Evolutionary conservation across 2,797 vertebrate species (phyloP).

Genomic region (Leuciscus waleckii): DNA sequence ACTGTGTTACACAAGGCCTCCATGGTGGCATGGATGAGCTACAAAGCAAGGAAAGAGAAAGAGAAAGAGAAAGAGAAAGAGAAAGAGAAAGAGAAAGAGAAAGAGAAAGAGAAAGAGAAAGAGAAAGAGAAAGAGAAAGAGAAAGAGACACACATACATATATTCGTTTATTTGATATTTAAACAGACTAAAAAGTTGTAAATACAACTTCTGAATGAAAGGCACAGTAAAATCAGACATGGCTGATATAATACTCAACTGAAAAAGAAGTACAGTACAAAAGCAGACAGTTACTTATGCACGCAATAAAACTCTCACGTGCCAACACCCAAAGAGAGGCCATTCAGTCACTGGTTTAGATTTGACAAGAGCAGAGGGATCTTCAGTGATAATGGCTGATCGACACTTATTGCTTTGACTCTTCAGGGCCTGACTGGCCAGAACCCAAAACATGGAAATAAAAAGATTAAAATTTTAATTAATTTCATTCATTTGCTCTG

Average conservation of each 20-base stretch:
- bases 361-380: slow-evolving; percentile 51
- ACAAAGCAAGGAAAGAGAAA: no score
- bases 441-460: slow-evolving; percentile 37
- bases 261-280: slow-evolving; percentile 90
- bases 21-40: no score
- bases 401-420: slow-evolving; percentile 91
- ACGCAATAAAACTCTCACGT: slow-evolving; percentile 80
- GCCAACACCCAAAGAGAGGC: slow-evolving; percentile 58
- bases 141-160: slow-evolving; percentile 80
- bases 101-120: no score
- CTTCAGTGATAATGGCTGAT: slow-evolving; percentile 78
- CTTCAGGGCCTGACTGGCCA: slow-evolving; percentile 50
- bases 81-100: slow-evolving; percentile 57
- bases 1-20: no score
- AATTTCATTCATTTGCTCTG: neutral
- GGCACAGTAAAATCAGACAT: slow-evolving; percentile 99
- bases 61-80: slow-evolving; percentile 50
- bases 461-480: slow-evolving; percentile 36
- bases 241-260: slow-evolving; percentile 93
- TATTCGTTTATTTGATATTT: slow-evolving; percentile 92
- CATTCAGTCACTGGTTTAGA: neutral
- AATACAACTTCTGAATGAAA: slow-evolving; percentile 96
- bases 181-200: slow-evolving; percentile 97
- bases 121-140: neutral
- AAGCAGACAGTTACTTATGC: slow-evolving; percentile 90